Base-by-base conservation (phyloP, 2,113 vertebrate genomes). In the Corythornis cristatus region DNA sequence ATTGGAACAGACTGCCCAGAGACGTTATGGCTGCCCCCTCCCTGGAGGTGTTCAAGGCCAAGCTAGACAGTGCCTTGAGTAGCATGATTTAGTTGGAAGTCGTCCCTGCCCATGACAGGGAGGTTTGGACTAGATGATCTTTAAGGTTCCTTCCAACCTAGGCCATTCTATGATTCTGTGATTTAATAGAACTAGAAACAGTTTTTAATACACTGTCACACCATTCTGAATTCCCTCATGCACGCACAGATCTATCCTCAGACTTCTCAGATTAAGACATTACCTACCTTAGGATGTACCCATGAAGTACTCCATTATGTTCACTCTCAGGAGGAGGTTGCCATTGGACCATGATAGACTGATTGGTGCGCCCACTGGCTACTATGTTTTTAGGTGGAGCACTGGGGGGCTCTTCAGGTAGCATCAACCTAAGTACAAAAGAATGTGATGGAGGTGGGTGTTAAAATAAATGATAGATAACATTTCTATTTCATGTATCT, bases 261-360 rank as follows among this genome's bases (percentile, higher is more conserved):
- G 28, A 33, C 9, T 31, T n/a, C 4, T 35, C 60, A 51, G 46
- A 31, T 15, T 15, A 17, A 7, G 31, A 22, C 21, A 61, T 15
- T 1, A 70, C 96, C 93, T 96, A 99, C 99, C 99, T 99, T 40
- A 99, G 98, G 43, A 99, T 96, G 16, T 99, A 99, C 13, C 99
- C 99, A 50, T 98, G 97, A 2, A 99, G 98, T 61, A 99, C 98
- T 12, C 99, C 99, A 0, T 99, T 99, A 65, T 99, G 98, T 92
- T 99, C 99, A 1, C 98, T 98, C 79, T 99, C 99, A 0, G 99
- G 98, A 51, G 99, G 99, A 5, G 99, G 99, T 86, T 99, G 99
- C 99, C 99, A 99, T 97, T 99, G 99, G 25, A 99, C 99, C 99
- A 99, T 99, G 93, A 99, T 99, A 62, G 99, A 99, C 96, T 99